These are phyloP conservation scores for Falco concolor DNA, from an alignment of 2,797 vertebrate genomes.

Conservation along the genomic window DNA sequence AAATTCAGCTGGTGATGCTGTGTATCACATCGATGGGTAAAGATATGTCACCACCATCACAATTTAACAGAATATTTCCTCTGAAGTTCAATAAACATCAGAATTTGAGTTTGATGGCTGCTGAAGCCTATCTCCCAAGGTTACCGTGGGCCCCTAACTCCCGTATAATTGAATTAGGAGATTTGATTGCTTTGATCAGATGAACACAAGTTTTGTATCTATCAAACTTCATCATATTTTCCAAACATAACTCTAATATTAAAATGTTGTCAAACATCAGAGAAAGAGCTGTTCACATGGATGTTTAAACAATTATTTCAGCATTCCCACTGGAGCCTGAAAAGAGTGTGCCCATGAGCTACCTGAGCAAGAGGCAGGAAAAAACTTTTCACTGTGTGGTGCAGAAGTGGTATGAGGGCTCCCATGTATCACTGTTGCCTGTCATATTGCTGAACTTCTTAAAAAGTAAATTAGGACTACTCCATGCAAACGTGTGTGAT, in stretches of 20 bases:
- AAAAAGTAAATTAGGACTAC: background rate
- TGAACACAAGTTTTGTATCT: background rate
- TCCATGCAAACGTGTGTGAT: background rate
- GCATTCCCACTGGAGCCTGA: background rate
- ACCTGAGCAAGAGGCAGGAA: background rate
- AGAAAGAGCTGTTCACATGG: background rate
- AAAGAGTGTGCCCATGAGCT: background rate
- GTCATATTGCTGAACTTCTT: background rate
- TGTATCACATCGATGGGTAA: background rate
- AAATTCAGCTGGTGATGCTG: background rate
- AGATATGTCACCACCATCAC: background rate
- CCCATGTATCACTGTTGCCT: background rate
- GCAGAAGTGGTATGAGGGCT: background rate
- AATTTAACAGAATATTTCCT: background rate
- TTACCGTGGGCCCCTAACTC: background rate
- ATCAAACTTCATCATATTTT: background rate
- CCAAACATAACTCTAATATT: background rate
- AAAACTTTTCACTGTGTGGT: background rate
- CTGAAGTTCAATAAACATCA: background rate
- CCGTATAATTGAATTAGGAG: background rate
- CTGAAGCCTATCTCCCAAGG: background rate
- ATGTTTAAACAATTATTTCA: background rate
- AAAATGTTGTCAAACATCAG: background rate
- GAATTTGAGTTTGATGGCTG: background rate
- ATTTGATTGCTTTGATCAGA: background rate